Evolutionary conservation across 1,140 invertebrate genomes (phyloP).

Genomic region (Himalopsyche phryganea): DNA sequence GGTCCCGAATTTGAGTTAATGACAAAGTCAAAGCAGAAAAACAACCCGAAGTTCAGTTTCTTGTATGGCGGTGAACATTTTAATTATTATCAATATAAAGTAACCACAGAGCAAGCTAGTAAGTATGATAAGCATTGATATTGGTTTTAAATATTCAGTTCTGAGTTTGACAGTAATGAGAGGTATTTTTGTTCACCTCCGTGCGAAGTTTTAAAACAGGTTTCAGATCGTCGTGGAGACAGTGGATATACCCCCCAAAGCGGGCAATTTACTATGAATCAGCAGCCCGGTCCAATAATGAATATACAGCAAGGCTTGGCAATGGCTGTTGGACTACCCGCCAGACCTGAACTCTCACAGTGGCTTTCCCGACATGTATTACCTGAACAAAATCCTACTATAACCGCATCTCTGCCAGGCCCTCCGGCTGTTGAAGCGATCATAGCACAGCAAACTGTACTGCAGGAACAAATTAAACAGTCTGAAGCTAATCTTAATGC

Average conservation of each 20-base stretch:
- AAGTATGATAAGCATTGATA: conserved; percentile 47
- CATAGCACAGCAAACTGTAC: conserved; percentile 69
- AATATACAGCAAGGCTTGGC: conserved; percentile 27
- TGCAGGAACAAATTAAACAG: conserved; percentile 90
- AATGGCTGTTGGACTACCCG: not conserved
- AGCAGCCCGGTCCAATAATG: conserved; percentile 40
- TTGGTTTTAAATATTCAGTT: not conserved
- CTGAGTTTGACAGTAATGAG: too few species aligned
- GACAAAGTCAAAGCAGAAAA: conserved; percentile 96
- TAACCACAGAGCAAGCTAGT: conserved; percentile 85
- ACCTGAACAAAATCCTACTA: conserved; percentile 9
- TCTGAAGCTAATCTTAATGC: conserved; percentile 92
- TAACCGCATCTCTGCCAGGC: not conserved
- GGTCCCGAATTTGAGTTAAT: conserved; percentile 97
- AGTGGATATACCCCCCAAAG: not conserved
- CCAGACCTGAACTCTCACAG: conserved; percentile 41
- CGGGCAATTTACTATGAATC: not conserved
- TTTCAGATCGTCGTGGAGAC: conserved; percentile 45
- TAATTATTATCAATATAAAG: conserved; percentile 96
- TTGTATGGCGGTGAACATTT: conserved; percentile 93
- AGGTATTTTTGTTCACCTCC: not conserved
- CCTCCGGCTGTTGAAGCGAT: conserved; percentile 39
- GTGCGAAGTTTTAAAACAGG: conserved; percentile 49
- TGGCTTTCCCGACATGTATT: conserved; percentile 40
- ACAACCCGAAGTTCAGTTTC: conserved; percentile 96